A percentile compares a stretch with the other conserved stretches of the same genome.
These are phyloP conservation scores for Nipponia nippon DNA, from an alignment of 2,113 vertebrate genomes.

Conservation along the genomic window DNA sequence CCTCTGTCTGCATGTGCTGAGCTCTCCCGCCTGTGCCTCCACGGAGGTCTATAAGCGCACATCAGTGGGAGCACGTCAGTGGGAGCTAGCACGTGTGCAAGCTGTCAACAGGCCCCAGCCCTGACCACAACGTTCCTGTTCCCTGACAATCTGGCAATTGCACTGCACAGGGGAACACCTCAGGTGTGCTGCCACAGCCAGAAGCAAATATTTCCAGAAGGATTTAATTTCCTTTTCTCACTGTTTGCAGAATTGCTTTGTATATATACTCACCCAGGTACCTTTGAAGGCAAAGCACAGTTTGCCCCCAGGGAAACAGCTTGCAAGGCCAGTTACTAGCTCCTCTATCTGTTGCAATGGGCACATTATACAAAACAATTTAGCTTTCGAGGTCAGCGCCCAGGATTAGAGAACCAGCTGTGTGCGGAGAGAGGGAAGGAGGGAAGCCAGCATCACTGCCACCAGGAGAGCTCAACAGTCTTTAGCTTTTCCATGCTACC, in stretches of 20 bases:
- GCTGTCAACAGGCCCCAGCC: neutral
- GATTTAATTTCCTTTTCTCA: neutral
- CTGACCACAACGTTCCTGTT: rapidly evolving
- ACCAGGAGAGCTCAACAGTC: neutral
- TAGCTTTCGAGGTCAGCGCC: neutral
- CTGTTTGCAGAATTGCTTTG: neutral
- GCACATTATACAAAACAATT: neutral
- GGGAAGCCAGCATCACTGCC: neutral
- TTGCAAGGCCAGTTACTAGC: neutral
- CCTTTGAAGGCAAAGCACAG: neutral
- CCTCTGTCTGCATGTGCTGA: rapidly evolving
- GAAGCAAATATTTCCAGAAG: neutral
- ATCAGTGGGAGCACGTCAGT: rapidly evolving
- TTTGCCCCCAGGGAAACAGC: neutral
- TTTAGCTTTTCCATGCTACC: neutral
- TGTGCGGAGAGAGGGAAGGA: neutral
- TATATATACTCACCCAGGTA: neutral
- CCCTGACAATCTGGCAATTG: neutral
- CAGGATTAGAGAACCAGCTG: neutral
- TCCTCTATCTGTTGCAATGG: neutral
- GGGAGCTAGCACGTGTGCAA: rapidly evolving
- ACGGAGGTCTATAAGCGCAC: rapidly evolving
- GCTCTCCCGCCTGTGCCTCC: neutral
- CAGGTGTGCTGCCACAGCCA: neutral
- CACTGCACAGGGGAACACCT: neutral